Conservation (phyloP, 2,113 vertebrate genomes). For the Piliocolobus tephrosceles region DNA sequence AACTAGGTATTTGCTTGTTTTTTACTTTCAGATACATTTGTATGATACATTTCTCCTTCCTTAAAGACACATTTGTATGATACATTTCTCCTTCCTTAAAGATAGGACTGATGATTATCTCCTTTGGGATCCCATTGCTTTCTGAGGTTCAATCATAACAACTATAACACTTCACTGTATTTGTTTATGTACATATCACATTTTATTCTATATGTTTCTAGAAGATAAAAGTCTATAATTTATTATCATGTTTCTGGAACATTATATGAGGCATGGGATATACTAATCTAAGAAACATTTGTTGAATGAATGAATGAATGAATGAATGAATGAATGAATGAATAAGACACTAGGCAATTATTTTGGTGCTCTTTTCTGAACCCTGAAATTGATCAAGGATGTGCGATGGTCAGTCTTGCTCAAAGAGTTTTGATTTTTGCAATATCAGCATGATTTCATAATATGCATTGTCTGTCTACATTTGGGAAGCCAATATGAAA, state of each 20-base stretch:
- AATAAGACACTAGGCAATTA: neutral
- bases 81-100: neutral
- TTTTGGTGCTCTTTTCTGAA: neutral
- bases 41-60: neutral
- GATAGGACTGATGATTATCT: neutral
- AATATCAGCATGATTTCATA: neutral
- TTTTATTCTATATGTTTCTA: constrained; percentile 7
- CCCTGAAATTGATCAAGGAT: neutral
- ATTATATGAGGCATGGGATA: neutral
- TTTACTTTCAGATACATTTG: neutral
- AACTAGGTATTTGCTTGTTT: neutral
- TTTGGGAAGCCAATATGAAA: neutral
- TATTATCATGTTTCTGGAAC: neutral
- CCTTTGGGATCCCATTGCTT: neutral
- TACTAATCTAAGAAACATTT: constrained; percentile 1
- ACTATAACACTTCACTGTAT: neutral
- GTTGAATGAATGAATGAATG: neutral
- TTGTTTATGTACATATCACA: neutral
- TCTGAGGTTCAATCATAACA: neutral
- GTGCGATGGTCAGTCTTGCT: neutral
- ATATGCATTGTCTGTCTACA: neutral
- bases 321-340: neutral
- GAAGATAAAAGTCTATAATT: neutral
- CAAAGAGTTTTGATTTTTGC: neutral
- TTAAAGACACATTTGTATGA: neutral